Evolutionary conservation across 2,888 invertebrate genomes (phyloP).

Genomic region (Diarsia mendica): DNA sequence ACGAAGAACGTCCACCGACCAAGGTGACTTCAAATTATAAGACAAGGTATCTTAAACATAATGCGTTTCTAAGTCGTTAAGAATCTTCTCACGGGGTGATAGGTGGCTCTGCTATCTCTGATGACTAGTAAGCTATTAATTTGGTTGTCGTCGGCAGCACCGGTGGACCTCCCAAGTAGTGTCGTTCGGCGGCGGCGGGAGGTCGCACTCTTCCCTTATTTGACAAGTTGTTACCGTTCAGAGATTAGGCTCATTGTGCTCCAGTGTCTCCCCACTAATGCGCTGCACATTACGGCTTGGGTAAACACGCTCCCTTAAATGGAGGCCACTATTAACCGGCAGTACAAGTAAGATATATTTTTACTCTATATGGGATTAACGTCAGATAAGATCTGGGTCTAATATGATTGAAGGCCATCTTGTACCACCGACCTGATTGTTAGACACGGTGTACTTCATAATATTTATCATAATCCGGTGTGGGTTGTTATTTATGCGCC

Average conservation of each 20-base stretch:
- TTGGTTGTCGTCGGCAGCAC: slow-evolving; percentile 70
- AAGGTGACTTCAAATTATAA: slow-evolving; percentile 55
- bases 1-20: slow-evolving; percentile 47
- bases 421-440: slow-evolving; percentile 71
- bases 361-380: slow-evolving; percentile 75
- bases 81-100: slow-evolving; percentile 74
- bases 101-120: slow-evolving; percentile 73
- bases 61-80: slow-evolving; percentile 65
- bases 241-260: slow-evolving; percentile 77
- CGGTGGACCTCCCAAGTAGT: slow-evolving; percentile 85
- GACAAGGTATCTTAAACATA: slow-evolving; percentile 55
- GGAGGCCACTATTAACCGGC: slow-evolving; percentile 69
- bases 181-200: slow-evolving; percentile 71
- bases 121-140: slow-evolving; percentile 82
- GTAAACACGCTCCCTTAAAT: slow-evolving; percentile 71
- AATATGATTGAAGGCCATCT: slow-evolving; percentile 73
- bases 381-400: slow-evolving; percentile 74
- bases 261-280: slow-evolving; percentile 65
- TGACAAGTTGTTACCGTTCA: slow-evolving; percentile 76
- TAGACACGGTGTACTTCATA: slow-evolving; percentile 62
- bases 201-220: slow-evolving; percentile 77
- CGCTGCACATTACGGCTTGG: slow-evolving; percentile 62
- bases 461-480: slow-evolving; percentile 63
- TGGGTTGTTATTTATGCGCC: slow-evolving; percentile 63
- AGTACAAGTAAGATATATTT: slow-evolving; percentile 71